phyloP scores from a whole-genome alignment of 1,140 invertebrate species.

The Formica selysi region DNA sequence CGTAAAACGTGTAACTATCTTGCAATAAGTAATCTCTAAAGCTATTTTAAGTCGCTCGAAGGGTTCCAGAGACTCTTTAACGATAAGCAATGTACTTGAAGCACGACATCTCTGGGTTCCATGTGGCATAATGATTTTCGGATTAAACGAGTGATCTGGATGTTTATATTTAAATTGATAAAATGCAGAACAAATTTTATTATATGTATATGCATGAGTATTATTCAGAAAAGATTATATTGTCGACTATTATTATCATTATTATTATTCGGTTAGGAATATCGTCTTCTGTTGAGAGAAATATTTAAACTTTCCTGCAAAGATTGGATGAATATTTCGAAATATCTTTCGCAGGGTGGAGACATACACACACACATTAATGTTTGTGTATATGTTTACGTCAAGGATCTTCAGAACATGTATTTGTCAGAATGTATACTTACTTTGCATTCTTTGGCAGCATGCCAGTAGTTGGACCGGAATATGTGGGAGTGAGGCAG shows the following conservation, averaged over 20 bases:
- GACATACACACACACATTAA: neutral
- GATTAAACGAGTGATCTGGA: neutral
- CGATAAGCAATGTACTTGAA: slow-evolving; percentile 54
- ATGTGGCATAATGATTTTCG: slow-evolving; percentile 46
- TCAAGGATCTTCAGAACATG: slow-evolving; percentile 55
- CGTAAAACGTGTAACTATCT: slow-evolving; percentile 61
- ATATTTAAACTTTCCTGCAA: neutral
- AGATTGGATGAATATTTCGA: neutral
- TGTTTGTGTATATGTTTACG: neutral
- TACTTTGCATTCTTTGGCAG: slow-evolving; percentile 96
- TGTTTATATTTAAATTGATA: slow-evolving; percentile 22
- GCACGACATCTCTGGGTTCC: slow-evolving; percentile 35
- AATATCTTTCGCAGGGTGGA: neutral
- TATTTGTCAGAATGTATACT: slow-evolving; percentile 85
- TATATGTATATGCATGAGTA: neutral
- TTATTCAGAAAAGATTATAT: neutral
- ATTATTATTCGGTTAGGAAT: neutral
- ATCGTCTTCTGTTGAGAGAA: neutral
- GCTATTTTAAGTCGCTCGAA: slow-evolving; percentile 58
- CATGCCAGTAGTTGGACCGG: slow-evolving; percentile 82
- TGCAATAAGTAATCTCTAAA: neutral
- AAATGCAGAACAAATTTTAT: slow-evolving; percentile 8
- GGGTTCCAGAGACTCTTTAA: slow-evolving; percentile 40
- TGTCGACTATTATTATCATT: neutral
- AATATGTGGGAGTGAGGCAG: slow-evolving; percentile 86